A percentile compares a stretch with the other conserved stretches of the same genome.
Conservation (phyloP, 2,113 vertebrate species). For the Etheostoma cragini region DNA sequence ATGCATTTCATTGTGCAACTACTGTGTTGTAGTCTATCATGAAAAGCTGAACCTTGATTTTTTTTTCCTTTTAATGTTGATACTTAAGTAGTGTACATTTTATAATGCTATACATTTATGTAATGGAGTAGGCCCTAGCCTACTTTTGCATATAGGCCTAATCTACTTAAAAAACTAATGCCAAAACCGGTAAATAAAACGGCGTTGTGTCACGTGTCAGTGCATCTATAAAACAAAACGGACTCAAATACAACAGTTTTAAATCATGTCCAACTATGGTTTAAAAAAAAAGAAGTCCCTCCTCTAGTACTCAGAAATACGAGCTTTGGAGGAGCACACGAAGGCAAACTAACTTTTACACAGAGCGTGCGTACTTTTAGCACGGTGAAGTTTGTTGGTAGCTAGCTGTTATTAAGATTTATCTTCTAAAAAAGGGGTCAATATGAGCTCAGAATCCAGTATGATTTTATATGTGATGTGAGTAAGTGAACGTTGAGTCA, state of each 20-base stretch:
- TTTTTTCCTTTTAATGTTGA: not conserved
- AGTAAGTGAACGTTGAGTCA: conserved; percentile 46
- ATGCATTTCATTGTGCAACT: too few species aligned
- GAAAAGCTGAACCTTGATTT: too few species aligned
- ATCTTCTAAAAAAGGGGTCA: rapidly evolving
- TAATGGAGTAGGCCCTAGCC: too few species aligned
- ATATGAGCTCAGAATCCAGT: rapidly evolving
- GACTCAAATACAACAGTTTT: not conserved
- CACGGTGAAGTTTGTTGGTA: conserved; percentile 5
- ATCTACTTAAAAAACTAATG: too few species aligned
- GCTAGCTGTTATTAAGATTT: not conserved
- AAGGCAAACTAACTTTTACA: conserved; percentile 52
- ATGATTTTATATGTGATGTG: conserved; percentile 28
- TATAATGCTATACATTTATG: too few species aligned
- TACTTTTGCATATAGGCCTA: too few species aligned
- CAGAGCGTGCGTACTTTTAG: not conserved
- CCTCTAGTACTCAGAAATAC: not conserved
- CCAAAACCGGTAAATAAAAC: too few species aligned
- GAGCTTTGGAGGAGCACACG: not conserved
- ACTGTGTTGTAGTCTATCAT: too few species aligned
- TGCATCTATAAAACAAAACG: not conserved
- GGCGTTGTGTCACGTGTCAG: not conserved
- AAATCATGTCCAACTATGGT: not conserved
- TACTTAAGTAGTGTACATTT: too few species aligned
- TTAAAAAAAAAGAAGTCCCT: not conserved